Evolutionary conservation across 2,888 invertebrate genomes (phyloP).

Genomic region (Belgica antarctica): DNA sequence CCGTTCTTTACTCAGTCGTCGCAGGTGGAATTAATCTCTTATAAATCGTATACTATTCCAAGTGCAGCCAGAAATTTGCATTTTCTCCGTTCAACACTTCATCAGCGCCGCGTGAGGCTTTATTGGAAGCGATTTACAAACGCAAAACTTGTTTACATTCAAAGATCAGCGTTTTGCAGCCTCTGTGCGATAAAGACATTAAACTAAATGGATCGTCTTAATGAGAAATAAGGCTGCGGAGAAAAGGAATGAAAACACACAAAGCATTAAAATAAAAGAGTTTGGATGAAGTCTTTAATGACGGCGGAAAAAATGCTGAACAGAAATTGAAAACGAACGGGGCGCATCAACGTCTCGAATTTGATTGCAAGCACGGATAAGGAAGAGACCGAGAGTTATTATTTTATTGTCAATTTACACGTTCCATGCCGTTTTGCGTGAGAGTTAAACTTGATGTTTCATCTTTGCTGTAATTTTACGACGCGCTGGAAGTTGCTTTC

Average conservation of each 20-base stretch:
- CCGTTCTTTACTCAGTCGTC: background rate
- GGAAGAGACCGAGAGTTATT: too few species aligned
- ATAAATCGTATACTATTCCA: background rate
- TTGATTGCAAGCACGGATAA: background rate
- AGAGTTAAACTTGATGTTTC: background rate
- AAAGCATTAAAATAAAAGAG: slow-evolving; percentile 33
- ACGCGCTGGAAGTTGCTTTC: background rate
- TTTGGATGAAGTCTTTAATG: slow-evolving; percentile 5
- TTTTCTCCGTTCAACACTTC: slow-evolving; percentile 34
- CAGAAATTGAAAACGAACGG: slow-evolving; percentile 37
- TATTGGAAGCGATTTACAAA: slow-evolving; percentile 26
- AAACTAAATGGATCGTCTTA: slow-evolving; percentile 38
- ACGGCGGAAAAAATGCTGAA: slow-evolving; percentile 5
- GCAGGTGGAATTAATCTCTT: slow-evolving; percentile 30
- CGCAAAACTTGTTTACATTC: slow-evolving; percentile 1
- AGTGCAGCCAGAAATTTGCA: slow-evolving; percentile 37
- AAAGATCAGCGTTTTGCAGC: background rate
- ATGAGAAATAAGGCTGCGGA: background rate
- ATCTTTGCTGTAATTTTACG: background rate
- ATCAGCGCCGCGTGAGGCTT: slow-evolving; percentile 33
- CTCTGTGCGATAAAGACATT: slow-evolving; percentile 27
- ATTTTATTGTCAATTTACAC: slow-evolving; percentile 34
- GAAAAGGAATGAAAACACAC: background rate
- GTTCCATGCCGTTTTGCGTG: slow-evolving; percentile 2
- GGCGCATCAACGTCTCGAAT: slow-evolving; percentile 1